Conservation (phyloP, 2,797 vertebrate genomes). For the Sciurus vulgaris region DNA sequence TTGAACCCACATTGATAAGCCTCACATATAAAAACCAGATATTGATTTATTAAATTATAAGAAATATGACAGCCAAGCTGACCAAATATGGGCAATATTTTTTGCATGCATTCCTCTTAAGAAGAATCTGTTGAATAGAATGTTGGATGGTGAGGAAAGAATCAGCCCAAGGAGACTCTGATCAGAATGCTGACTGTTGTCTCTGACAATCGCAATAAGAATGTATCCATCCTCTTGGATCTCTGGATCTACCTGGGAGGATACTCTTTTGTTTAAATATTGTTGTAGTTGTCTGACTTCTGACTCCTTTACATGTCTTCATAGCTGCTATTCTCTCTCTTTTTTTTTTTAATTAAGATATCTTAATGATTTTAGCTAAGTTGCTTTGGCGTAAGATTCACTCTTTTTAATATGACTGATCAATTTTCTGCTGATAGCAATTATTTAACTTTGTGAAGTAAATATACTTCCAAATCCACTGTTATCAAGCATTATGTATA, state of each 20-base stretch:
- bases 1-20: background rate
- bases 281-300: background rate
- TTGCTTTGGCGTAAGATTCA: slow-evolving; percentile 5
- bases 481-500: background rate
- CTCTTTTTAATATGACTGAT: background rate
- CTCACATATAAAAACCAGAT: background rate
- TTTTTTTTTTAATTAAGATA: background rate
- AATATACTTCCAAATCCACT: background rate
- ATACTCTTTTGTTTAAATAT: background rate
- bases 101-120: background rate
- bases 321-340: background rate
- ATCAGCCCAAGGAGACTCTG: background rate
- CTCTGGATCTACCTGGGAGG: background rate
- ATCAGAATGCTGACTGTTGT: background rate
- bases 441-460: background rate
- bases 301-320: background rate
- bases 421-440: background rate
- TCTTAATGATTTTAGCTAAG: background rate
- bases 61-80: background rate
- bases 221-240: too few species aligned
- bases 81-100: background rate
- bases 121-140: background rate
- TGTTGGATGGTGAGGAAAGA: background rate
- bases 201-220: background rate
- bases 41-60: background rate